Evolutionary conservation across 1,140 invertebrate species (phyloP).

Genomic region (Trachelipus rathkii): DNA sequence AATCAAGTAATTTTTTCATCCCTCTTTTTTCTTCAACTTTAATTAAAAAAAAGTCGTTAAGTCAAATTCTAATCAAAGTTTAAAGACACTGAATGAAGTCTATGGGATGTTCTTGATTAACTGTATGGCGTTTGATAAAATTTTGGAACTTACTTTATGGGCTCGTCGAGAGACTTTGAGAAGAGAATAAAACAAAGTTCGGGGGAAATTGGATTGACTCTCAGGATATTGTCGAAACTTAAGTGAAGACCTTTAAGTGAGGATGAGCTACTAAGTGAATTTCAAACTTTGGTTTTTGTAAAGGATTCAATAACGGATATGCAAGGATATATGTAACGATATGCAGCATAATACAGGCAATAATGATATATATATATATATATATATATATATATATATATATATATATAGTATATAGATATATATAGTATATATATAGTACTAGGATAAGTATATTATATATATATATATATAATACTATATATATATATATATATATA

Average conservation of each 20-base stretch:
- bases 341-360: too few relatives aligned
- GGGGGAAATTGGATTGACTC: neutral
- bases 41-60: slow-evolving; percentile 6
- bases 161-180: neutral
- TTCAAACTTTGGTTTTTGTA: neutral
- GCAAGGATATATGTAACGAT: too few relatives aligned
- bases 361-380: too few relatives aligned
- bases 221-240: slow-evolving; percentile 5
- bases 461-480: too few relatives aligned
- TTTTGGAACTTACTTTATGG: slow-evolving; percentile 4
- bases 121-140: slow-evolving; percentile 7
- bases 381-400: too few relatives aligned
- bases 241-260: neutral
- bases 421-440: too few relatives aligned
- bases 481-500: too few relatives aligned
- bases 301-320: too few relatives aligned
- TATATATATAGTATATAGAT: too few relatives aligned
- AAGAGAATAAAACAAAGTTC: neutral
- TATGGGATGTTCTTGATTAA: slow-evolving; percentile 7
- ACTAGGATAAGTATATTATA: too few relatives aligned
- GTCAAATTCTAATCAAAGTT: neutral
- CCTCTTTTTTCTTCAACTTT: neutral
- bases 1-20: too few relatives aligned
- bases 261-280: slow-evolving; percentile 12
- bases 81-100: neutral